Evolutionary conservation across 2,888 invertebrate genomes (phyloP).

Genomic region (Incurvaria masculella): DNA sequence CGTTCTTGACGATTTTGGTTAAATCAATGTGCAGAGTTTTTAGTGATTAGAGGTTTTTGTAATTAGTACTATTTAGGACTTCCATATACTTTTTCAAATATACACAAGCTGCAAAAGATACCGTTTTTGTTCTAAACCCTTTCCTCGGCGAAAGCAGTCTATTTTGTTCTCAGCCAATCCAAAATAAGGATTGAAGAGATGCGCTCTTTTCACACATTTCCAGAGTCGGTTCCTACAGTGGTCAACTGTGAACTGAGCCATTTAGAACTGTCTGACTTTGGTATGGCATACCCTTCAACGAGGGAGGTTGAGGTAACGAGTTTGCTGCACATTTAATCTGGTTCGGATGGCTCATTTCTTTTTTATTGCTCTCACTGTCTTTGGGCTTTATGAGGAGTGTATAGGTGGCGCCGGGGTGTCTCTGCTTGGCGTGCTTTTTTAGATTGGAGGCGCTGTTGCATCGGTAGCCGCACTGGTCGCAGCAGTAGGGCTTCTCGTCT

Average conservation of each 20-base stretch:
- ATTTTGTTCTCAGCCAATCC: too few relatives aligned
- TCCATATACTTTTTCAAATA: not conserved
- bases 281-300: not conserved
- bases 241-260: not conserved
- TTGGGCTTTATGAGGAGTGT: constrained; percentile 10
- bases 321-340: not conserved
- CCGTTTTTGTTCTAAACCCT: too few relatives aligned
- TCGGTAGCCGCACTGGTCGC: constrained; percentile 36
- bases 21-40: constrained; percentile 3
- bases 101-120: too few relatives aligned
- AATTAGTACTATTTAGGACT: constrained; percentile 1
- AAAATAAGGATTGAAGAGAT: too few relatives aligned
- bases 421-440: constrained; percentile 39
- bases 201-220: too few relatives aligned
- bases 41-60: constrained; percentile 1
- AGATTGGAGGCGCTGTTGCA: constrained; percentile 51
- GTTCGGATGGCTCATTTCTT: constrained; percentile 8
- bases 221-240: not conserved
- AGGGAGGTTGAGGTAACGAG: not conserved
- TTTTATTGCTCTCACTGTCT: constrained; percentile 18
- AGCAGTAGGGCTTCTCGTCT: constrained; percentile 37
- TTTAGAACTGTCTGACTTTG: constrained; percentile 21
- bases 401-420: constrained; percentile 24
- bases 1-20: constrained; percentile 2
- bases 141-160: too few relatives aligned